Conservation (phyloP, 2,113 vertebrate species). For the Sylvilagus bachmani region DNA sequence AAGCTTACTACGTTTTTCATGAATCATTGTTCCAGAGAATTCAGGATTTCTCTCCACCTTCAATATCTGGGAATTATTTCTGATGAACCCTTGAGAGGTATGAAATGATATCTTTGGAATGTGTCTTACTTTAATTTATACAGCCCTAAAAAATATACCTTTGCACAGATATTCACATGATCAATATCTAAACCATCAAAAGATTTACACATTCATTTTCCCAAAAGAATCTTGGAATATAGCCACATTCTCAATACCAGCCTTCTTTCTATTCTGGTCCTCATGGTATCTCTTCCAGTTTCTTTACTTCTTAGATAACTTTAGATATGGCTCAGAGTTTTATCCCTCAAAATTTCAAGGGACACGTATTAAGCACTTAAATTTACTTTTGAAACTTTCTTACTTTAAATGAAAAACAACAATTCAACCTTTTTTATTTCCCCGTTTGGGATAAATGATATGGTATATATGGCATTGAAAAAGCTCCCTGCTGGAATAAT, state of each 20-base stretch:
- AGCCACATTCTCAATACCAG: not conserved
- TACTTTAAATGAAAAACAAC: not conserved
- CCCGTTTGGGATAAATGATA: not conserved
- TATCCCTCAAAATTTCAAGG: not conserved
- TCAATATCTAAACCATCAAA: not conserved
- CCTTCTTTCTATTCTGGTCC: not conserved
- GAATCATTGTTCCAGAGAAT: not conserved
- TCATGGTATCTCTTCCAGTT: not conserved
- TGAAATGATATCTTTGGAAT: not conserved
- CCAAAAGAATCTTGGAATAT: not conserved
- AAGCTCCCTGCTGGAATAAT: not conserved
- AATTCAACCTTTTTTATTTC: not conserved
- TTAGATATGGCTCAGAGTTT: not conserved
- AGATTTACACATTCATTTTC: not conserved
- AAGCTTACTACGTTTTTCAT: not conserved
- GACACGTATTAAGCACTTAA: not conserved
- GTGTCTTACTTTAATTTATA: not conserved
- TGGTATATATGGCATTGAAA: not conserved
- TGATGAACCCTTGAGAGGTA: fast-evolving
- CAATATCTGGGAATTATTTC: not conserved
- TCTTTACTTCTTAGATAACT: not conserved
- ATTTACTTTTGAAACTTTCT: not conserved
- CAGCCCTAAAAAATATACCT: not conserved
- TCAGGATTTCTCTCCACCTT: fast-evolving
- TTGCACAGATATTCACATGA: not conserved